These are phyloP conservation scores for Nestor notabilis DNA, from an alignment of 2,113 vertebrate species.

Conservation along the genomic window DNA sequence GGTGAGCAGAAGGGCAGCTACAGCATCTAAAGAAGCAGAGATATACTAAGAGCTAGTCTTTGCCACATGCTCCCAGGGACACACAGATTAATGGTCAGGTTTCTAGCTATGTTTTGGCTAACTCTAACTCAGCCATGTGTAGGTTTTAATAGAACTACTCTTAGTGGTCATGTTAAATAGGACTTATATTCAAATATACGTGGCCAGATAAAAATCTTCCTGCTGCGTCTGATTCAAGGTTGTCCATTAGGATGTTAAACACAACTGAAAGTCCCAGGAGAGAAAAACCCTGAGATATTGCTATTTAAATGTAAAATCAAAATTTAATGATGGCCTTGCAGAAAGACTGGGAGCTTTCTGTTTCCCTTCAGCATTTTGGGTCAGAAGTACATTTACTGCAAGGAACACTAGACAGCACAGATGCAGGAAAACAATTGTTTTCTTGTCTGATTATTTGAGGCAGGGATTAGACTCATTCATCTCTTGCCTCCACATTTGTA, in stretches of 20 bases:
- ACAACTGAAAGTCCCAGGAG: neutral
- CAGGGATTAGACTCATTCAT: neutral
- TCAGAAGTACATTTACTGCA: neutral
- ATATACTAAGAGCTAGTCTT: neutral
- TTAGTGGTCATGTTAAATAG: neutral
- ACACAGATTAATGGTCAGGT: neutral
- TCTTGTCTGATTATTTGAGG: neutral
- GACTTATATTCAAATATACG: neutral
- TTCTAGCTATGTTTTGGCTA: neutral
- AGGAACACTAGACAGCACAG: neutral
- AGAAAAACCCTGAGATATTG: neutral
- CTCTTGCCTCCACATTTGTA: neutral
- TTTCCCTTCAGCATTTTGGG: neutral
- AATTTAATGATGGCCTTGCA: neutral
- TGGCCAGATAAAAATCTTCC: neutral
- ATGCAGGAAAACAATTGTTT: neutral
- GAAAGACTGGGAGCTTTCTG: neutral
- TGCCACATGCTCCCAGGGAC: neutral
- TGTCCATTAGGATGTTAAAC: neutral
- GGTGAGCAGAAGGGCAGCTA: neutral
- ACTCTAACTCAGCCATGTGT: neutral
- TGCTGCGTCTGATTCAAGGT: neutral
- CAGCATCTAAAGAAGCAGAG: neutral
- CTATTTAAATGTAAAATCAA: constrained; percentile 13
- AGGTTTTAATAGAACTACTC: neutral